Conservation (phyloP, 2,113 vertebrate species). For the Trichechus manatus region DNA sequence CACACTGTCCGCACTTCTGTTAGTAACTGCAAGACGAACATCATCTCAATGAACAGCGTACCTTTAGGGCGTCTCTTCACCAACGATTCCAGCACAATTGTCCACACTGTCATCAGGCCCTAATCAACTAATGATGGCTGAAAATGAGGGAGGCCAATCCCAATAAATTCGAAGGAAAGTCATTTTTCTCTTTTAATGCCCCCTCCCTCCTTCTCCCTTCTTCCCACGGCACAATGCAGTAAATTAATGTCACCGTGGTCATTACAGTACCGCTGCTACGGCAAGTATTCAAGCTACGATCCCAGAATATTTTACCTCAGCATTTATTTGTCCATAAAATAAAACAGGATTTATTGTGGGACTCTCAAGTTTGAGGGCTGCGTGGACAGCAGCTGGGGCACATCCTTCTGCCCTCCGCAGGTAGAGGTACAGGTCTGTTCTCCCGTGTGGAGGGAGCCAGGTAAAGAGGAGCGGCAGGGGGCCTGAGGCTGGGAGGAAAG, state of each 20-base stretch:
- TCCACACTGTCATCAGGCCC: conserved; percentile 90
- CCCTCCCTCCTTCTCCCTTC: conserved; percentile 89
- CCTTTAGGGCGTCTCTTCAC: conserved; percentile 88
- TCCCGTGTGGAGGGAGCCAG: conserved; percentile 32
- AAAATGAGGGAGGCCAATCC: conserved; percentile 93
- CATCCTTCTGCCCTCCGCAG: conserved; percentile 85
- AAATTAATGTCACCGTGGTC: conserved; percentile 92
- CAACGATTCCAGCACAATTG: conserved; percentile 86
- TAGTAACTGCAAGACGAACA: conserved; percentile 86
- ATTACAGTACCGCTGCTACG: conserved; percentile 89
- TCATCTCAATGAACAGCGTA: conserved; percentile 90
- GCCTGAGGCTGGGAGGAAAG: not conserved
- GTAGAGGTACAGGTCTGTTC: conserved; percentile 81
- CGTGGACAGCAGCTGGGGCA: conserved; percentile 88
- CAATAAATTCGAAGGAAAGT: conserved; percentile 91
- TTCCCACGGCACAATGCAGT: conserved; percentile 90
- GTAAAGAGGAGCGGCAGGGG: not conserved
- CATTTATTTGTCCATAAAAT: conserved; percentile 96
- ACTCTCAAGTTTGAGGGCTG: conserved; percentile 90
- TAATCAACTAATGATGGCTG: conserved; percentile 95
- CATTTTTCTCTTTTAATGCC: conserved; percentile 93
- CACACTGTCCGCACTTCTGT: conserved; percentile 83
- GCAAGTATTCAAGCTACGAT: conserved; percentile 89
- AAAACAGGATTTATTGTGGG: conserved; percentile 91
- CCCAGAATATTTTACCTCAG: conserved; percentile 93